Percentiles rank a stretch among this genome's conserved stretches.
phyloP scores from a whole-genome alignment of 2,888 invertebrate species.

The Celastrina argiolus region DNA sequence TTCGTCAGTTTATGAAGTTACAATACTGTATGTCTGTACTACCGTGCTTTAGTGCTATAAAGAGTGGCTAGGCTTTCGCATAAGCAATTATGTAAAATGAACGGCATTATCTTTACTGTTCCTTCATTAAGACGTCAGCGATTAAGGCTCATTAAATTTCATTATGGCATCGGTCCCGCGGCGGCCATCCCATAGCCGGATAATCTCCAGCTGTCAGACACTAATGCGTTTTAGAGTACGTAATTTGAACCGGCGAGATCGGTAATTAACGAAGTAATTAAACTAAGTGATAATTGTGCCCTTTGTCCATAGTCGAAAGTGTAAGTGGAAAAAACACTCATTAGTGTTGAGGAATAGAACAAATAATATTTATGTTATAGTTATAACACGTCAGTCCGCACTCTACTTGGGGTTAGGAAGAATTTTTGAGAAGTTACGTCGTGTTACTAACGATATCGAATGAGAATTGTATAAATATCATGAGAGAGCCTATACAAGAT shows the following conservation, averaged over 20 bases:
- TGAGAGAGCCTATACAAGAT: too few species aligned
- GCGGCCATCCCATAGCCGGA: slow-evolving; percentile 65
- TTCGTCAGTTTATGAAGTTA: too few species aligned
- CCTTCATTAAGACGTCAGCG: slow-evolving; percentile 74
- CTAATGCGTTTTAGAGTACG: slow-evolving; percentile 79
- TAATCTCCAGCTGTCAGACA: slow-evolving; percentile 77
- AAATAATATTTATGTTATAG: too few species aligned
- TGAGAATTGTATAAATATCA: too few species aligned
- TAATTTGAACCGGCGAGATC: slow-evolving; percentile 78
- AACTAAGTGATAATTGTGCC: slow-evolving; percentile 66
- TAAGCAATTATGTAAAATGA: slow-evolving; percentile 22
- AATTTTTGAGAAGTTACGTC: too few species aligned
- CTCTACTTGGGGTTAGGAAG: too few species aligned
- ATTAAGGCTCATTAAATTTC: slow-evolving; percentile 77
- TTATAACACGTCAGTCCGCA: neutral
- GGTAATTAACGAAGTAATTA: slow-evolving; percentile 76
- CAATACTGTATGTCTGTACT: too few species aligned
- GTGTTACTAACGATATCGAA: too few species aligned
- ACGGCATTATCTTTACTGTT: slow-evolving; percentile 58
- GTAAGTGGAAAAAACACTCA: neutral
- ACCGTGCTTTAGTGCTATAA: slow-evolving; percentile 18
- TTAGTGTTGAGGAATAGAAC: neutral
- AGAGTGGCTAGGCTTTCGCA: slow-evolving; percentile 18
- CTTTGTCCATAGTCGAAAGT: neutral
- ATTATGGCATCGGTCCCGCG: slow-evolving; percentile 65